Base-by-base conservation (phyloP, 2,888 invertebrate genomes). In the Panopea generosa region DNA sequence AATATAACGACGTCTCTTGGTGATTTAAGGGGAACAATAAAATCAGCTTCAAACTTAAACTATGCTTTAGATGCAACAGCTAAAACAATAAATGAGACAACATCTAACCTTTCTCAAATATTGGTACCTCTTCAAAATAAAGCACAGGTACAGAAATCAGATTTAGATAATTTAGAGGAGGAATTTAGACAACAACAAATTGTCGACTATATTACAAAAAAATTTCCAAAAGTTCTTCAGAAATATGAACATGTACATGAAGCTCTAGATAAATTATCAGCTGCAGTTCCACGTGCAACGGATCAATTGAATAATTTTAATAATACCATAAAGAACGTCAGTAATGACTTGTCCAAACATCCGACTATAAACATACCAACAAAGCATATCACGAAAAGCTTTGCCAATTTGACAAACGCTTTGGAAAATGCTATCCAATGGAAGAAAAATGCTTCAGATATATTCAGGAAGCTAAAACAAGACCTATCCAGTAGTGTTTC, bases 211-310 rank as follows among this genome's bases (percentile, higher is more conserved):
- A 72, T 77, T 7, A 57, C 62, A 53, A 40, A 57, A 18, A 50
- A 68, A 14, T 77, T 77, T 40, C 77, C 77, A n/a, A 59, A n/a
- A 20, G 29, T 77, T 4, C 26, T 68, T 11, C 9, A 40, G 16
- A 16, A 40, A 16, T 40, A 40, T 40, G 40, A 40, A 40, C 7
- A 40, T 11, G 40, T 40, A 40, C 7, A 40, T 40, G 7, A 7
- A 11, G 7, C 40, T 16, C 16, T 40, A 40, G 7, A 7, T 7
- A 40, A 7, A 40, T 11, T 40, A 40, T 7, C 7, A 40, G 7
- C 16, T 11, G 9, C 16, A 11, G 16, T 40, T 40, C 40, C 40
- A 40, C 40, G 16, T 40, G 40, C 16, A 3, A 24, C 2, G 3
- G 24, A 57, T 16, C 22, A 57, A 40, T 26, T 57, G 9, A 4